Conservation (phyloP, 2,113 vertebrate species). For the Peromyscus californicus region DNA sequence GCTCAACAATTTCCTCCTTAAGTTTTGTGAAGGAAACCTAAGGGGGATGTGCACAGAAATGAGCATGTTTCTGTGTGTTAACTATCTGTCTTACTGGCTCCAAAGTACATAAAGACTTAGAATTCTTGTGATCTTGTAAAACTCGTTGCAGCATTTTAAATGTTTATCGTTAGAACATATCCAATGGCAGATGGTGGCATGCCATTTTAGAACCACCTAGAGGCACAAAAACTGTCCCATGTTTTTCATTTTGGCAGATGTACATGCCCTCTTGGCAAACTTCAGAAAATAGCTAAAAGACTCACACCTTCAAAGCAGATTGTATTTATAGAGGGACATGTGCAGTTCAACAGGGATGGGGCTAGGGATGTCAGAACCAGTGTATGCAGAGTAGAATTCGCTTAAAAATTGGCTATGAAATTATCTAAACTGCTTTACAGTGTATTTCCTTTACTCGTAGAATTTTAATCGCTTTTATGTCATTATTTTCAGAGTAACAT, state of each 20-base stretch:
- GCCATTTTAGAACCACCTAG: slow-evolving; percentile 79
- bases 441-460: neutral
- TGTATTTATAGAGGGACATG: slow-evolving; percentile 60
- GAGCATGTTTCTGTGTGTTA: neutral
- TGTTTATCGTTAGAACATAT: slow-evolving; percentile 76
- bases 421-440: neutral
- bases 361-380: slow-evolving; percentile 3
- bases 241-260: slow-evolving; percentile 79
- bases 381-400: neutral
- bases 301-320: slow-evolving; percentile 77
- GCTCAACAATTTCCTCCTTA: neutral
- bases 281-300: slow-evolving; percentile 74
- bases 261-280: slow-evolving; percentile 72
- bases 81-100: slow-evolving; percentile 26
- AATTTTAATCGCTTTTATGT: neutral
- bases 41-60: neutral
- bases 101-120: slow-evolving; percentile 46
- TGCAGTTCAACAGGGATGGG: slow-evolving; percentile 45
- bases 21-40: neutral
- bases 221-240: slow-evolving; percentile 77
- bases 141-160: slow-evolving; percentile 66
- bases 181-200: slow-evolving; percentile 79
- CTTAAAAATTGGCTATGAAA: neutral
- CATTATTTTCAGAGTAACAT: slow-evolving; percentile 11
- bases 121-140: slow-evolving; percentile 72